Percentiles rank a stretch among this genome's conserved stretches.
phyloP scores from a whole-genome alignment of 2,797 vertebrate genomes.

The Phyllotis vaccarum region DNA sequence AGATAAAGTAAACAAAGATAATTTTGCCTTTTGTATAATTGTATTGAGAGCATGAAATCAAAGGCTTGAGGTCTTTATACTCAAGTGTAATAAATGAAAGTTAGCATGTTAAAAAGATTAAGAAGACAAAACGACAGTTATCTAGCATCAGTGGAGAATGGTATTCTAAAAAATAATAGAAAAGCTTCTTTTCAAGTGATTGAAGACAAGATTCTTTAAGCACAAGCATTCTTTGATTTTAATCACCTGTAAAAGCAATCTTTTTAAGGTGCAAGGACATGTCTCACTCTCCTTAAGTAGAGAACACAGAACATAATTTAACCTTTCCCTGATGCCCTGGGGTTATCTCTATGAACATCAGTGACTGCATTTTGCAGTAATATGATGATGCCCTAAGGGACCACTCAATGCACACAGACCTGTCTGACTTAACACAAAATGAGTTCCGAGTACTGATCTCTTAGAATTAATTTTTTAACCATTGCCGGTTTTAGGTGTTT shows the following conservation, averaged over 20 bases:
- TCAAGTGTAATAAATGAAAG: constrained; percentile 40
- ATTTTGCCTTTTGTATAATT: neutral
- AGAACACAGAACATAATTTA: constrained; percentile 32
- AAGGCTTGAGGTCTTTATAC: neutral
- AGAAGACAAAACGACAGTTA: neutral
- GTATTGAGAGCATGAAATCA: neutral
- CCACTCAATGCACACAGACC: neutral
- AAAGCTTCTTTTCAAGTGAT: neutral
- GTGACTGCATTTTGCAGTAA: constrained; percentile 42
- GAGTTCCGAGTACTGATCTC: neutral
- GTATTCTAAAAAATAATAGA: neutral
- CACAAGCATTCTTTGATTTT: neutral
- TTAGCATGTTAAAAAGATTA: neutral
- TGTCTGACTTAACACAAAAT: neutral
- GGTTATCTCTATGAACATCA: constrained; percentile 34
- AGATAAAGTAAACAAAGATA: neutral
- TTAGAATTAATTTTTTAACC: constrained; percentile 49
- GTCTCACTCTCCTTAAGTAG: constrained; percentile 39
- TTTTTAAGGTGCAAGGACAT: constrained; percentile 47
- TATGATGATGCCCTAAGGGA: neutral
- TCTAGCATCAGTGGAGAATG: neutral
- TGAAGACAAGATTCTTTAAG: neutral
- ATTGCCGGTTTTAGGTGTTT: constrained; percentile 22
- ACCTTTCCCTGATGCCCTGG: constrained; percentile 50
- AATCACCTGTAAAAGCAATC: constrained; percentile 52